A percentile compares a stretch with the other conserved stretches of the same genome.
These are phyloP conservation scores for Sinhomidia bicolor DNA, from an alignment of 2,888 invertebrate genomes.

Conservation along the genomic window DNA sequence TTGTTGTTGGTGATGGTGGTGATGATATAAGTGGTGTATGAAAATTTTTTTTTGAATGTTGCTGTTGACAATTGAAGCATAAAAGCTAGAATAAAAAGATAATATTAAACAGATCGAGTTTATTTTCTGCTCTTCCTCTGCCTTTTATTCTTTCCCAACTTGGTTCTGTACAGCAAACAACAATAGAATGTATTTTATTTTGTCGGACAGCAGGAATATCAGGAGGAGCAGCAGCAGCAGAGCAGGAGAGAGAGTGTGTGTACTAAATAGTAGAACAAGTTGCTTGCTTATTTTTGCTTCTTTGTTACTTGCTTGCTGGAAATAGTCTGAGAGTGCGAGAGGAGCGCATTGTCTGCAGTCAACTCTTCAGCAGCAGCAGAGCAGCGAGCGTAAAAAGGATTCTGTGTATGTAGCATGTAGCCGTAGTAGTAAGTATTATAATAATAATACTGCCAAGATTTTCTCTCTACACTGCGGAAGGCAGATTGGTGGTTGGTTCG, in stretches of 20 bases:
- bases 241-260: slow-evolving; percentile 34
- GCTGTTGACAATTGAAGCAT: slow-evolving; percentile 29
- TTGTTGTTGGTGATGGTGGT: background rate
- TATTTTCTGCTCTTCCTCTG: too few relatives aligned
- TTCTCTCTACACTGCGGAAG: slow-evolving; percentile 76
- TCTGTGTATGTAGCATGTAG: slow-evolving; percentile 46
- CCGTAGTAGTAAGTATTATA: slow-evolving; percentile 26
- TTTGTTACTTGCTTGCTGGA: slow-evolving; percentile 70
- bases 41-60: background rate
- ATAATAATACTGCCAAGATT: slow-evolving; percentile 33
- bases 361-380: too few relatives aligned
- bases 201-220: background rate
- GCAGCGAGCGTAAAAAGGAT: slow-evolving; percentile 75
- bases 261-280: slow-evolving; percentile 26
- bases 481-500: slow-evolving; percentile 77
- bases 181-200: background rate
- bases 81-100: slow-evolving; percentile 43
- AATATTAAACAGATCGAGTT: slow-evolving; percentile 40
- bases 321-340: slow-evolving; percentile 65
- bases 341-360: slow-evolving; percentile 79
- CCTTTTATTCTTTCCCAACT: too few relatives aligned
- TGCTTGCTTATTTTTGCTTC: too few relatives aligned
- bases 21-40: background rate
- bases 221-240: slow-evolving; percentile 5
- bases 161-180: slow-evolving; percentile 18